Percentiles rank a stretch among this genome's conserved stretches.
phyloP scores from a whole-genome alignment of 2,797 vertebrate species.

The Amazona ochrocephala region DNA sequence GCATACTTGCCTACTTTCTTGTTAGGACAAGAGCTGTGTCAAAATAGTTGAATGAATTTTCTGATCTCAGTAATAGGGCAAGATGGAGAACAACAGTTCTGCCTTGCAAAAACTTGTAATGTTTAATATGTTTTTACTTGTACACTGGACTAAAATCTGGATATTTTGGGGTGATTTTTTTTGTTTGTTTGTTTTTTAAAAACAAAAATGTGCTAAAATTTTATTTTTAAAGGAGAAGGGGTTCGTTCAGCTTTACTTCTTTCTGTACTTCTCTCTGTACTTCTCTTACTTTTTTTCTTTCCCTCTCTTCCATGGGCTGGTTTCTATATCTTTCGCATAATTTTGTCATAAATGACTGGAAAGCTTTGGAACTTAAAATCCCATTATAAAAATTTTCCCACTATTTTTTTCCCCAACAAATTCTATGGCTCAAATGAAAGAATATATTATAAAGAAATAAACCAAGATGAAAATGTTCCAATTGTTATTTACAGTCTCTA shows the following conservation, averaged over 20 bases:
- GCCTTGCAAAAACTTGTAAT: background rate
- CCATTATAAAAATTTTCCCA: background rate
- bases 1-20: background rate
- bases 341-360: background rate
- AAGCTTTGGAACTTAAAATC: background rate
- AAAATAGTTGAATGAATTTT: background rate
- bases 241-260: background rate
- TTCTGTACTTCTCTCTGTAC: background rate
- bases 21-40: background rate
- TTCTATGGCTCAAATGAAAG: background rate
- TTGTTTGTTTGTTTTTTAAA: background rate
- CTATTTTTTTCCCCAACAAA: background rate
- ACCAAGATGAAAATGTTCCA: background rate
- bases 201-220: background rate
- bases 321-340: background rate
- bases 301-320: background rate
- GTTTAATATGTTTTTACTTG: background rate
- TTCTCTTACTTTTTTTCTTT: background rate
- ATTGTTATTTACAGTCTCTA: background rate
- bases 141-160: background rate
- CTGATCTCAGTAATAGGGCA: background rate
- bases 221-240: background rate
- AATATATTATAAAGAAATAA: background rate
- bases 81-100: background rate
- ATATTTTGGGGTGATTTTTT: background rate